Evolutionary conservation across 2,797 vertebrate species (phyloP).

Genomic region (Octomys mimax): DNA sequence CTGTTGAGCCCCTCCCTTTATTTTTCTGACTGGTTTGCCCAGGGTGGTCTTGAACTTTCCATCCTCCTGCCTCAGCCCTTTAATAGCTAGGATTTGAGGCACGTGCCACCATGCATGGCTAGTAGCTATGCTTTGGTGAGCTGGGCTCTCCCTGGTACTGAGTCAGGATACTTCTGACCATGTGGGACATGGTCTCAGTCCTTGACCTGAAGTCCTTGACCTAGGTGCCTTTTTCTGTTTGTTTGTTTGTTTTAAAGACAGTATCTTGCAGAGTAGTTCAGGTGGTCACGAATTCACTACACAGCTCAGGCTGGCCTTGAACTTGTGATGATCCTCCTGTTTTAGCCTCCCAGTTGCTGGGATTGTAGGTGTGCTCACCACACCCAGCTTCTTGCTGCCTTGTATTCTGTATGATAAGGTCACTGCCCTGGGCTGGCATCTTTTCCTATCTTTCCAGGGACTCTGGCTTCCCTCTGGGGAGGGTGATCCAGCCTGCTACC

Average conservation of each 20-base stretch:
- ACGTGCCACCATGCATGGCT: not conserved
- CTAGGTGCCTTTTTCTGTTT: not conserved
- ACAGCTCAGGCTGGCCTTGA: not conserved
- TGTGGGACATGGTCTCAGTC: not conserved
- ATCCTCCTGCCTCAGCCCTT: not conserved
- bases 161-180: not conserved
- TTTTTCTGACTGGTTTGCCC: not conserved
- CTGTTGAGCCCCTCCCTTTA: not conserved
- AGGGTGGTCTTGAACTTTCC: not conserved
- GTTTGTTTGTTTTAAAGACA: not conserved
- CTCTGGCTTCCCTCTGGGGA: not conserved
- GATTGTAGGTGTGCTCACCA: not conserved
- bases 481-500: not conserved
- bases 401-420: not conserved
- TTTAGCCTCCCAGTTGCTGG: not conserved
- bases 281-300: not conserved
- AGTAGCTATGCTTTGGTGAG: not conserved
- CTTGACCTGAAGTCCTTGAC: not conserved
- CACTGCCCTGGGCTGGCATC: not conserved
- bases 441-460: not conserved
- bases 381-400: not conserved
- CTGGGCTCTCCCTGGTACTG: not conserved
- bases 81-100: not conserved
- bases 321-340: not conserved
- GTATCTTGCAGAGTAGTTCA: not conserved